phyloP scores from a whole-genome alignment of 2,888 invertebrate species.

The Euphydryas editha region DNA sequence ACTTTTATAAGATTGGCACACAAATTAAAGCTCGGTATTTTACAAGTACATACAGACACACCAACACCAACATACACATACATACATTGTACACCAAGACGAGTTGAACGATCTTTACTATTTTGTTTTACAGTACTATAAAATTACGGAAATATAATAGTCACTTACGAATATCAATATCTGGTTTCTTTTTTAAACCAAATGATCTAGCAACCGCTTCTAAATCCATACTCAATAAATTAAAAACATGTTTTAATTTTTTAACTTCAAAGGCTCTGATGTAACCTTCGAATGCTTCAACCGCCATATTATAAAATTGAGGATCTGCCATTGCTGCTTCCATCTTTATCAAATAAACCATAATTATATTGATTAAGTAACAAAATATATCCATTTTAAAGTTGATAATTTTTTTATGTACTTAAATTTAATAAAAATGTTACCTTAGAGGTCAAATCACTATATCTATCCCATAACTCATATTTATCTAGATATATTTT shows the following conservation, averaged over 20 bases:
- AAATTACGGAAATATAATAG: background rate
- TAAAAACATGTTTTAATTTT: constrained; percentile 95
- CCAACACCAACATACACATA: too few relatives aligned
- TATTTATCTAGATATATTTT: constrained; percentile 97
- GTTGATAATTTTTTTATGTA: background rate
- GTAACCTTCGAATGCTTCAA: constrained; percentile 97
- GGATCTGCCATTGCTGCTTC: constrained; percentile 95
- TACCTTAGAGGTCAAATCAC: constrained; percentile 66
- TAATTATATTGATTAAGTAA: background rate
- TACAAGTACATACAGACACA: too few relatives aligned
- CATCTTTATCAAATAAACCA: constrained; percentile 82
- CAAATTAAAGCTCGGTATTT: too few relatives aligned
- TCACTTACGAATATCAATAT: constrained; percentile 92
- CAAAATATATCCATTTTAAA: background rate
- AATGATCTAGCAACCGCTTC: constrained; percentile 94
- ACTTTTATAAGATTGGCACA: too few relatives aligned
- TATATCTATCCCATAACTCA: constrained; percentile 70
- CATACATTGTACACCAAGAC: too few relatives aligned
- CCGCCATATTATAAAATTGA: constrained; percentile 93
- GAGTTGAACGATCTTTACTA: background rate
- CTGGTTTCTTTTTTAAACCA: constrained; percentile 96
- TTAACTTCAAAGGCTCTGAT: constrained; percentile 98
- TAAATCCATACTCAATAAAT: constrained; percentile 94
- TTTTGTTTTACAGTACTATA: too few relatives aligned
- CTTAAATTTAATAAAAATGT: background rate